Evolutionary conservation across 2,113 vertebrate species (phyloP).

Genomic region (Peucedramus taeniatus): DNA sequence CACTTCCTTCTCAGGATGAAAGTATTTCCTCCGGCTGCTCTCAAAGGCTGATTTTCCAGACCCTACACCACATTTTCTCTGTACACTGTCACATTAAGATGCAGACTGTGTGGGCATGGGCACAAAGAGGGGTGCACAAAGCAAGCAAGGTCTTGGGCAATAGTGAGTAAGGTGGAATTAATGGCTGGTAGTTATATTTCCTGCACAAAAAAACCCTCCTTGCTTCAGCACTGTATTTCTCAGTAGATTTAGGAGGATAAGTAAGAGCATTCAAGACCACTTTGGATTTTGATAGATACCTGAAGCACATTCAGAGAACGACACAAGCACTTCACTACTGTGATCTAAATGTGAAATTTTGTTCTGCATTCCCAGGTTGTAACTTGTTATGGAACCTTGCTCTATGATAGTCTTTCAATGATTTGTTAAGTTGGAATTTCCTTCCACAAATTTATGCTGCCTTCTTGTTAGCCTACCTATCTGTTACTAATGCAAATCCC

Average conservation of each 20-base stretch:
- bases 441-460: neutral
- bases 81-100: neutral
- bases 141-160: neutral
- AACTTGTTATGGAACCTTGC: neutral
- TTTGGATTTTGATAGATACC: neutral
- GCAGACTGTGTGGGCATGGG: neutral
- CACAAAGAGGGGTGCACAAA: neutral
- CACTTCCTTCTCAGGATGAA: neutral
- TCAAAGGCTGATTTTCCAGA: neutral
- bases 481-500: neutral
- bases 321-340: accelerated
- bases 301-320: neutral
- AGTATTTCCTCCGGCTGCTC: neutral
- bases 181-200: neutral
- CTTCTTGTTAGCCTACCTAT: neutral
- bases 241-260: neutral
- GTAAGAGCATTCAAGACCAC: neutral
- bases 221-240: neutral
- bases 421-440: neutral
- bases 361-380: neutral
- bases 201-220: neutral
- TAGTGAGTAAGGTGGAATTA: neutral
- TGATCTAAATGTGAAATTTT: neutral
- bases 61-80: accelerated
- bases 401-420: neutral